A percentile compares a stretch with the other conserved stretches of the same genome.
Conservation (phyloP, 2,113 vertebrate genomes). For the Pangasianodon gigas region DNA sequence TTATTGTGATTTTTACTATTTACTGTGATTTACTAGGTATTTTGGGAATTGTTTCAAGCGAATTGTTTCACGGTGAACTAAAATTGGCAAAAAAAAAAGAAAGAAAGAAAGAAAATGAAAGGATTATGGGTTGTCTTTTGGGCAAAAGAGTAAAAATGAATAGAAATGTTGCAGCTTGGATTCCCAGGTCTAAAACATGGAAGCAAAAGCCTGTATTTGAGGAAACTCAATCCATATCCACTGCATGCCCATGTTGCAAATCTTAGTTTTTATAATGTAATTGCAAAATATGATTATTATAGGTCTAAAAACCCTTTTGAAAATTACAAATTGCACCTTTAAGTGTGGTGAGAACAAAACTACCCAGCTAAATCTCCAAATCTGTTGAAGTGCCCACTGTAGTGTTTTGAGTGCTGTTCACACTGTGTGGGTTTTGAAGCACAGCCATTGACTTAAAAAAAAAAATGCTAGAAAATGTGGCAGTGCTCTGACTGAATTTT, state of each 20-base stretch:
- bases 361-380: neutral
- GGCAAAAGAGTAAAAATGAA: neutral
- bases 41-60: neutral
- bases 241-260: neutral
- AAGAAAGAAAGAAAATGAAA: neutral
- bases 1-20: no score
- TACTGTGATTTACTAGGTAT: no score
- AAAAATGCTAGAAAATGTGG: neutral
- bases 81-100: no score
- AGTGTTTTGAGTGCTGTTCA: slow-evolving; percentile 14
- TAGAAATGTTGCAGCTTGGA: neutral
- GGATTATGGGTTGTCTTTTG: neutral
- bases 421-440: slow-evolving; percentile 9
- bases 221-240: neutral
- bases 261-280: neutral
- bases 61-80: no score
- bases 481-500: neutral
- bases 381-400: neutral
- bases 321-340: neutral
- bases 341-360: neutral
- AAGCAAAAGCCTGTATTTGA: neutral
- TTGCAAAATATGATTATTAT: neutral
- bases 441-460: neutral
- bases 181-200: neutral
- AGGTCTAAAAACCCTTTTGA: neutral